Percentiles rank a stretch among this genome's conserved stretches.
phyloP scores from a whole-genome alignment of 2,888 invertebrate species.

The Saturnia pavonia region DNA sequence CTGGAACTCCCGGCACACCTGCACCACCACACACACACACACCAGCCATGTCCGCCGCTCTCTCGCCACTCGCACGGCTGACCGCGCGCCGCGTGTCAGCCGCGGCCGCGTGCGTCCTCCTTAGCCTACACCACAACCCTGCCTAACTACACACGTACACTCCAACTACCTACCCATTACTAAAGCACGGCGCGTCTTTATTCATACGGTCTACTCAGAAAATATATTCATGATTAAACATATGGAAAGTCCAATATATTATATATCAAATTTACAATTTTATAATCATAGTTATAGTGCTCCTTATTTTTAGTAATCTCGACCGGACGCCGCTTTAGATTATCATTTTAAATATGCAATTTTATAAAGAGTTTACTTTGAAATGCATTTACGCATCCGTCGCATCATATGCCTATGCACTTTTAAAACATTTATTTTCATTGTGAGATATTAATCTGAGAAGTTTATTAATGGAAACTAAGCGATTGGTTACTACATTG shows the following conservation, averaged over 20 bases:
- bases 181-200: neutral
- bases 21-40: slow-evolving; percentile 80
- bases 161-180: slow-evolving; percentile 24
- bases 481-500: slow-evolving; percentile 63
- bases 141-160: slow-evolving; percentile 34
- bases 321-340: slow-evolving; percentile 75
- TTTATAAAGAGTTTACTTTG: slow-evolving; percentile 21
- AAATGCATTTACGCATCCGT: slow-evolving; percentile 70
- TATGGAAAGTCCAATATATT: neutral
- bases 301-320: slow-evolving; percentile 34
- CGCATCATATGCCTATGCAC: slow-evolving; percentile 53
- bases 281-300: neutral
- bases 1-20: slow-evolving; percentile 99
- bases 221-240: neutral
- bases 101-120: no score
- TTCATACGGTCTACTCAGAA: neutral
- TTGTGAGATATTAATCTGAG: slow-evolving; percentile 27
- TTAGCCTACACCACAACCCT: slow-evolving; percentile 31
- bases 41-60: slow-evolving; percentile 68
- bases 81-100: slow-evolving; percentile 29
- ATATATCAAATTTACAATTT: neutral
- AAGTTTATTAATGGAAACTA: slow-evolving; percentile 39
- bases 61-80: slow-evolving; percentile 37
- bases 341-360: slow-evolving; percentile 28
- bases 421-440: slow-evolving; percentile 20